Evolutionary conservation across 2,113 vertebrate species (phyloP), one percentile per base, ranked within the genome.

Genomic region (Leucopternis melanops): DNA sequence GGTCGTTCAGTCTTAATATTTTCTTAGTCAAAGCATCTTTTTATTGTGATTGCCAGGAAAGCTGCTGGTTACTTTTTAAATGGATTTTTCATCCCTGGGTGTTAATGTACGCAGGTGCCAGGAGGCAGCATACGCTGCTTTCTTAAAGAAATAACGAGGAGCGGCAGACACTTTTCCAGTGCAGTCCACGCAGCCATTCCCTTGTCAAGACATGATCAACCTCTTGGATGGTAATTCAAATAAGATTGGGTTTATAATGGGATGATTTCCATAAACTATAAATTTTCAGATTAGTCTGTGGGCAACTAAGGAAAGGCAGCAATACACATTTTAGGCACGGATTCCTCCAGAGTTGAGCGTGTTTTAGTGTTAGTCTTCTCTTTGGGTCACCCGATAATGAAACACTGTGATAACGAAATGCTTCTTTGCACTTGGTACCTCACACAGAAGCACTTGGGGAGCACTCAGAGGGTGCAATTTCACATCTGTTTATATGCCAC

Each of bases 61-160:
- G 26, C 16, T 47, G 34, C 10, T 73, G 58, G 34, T 74, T 75
- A 32, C 19, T 47, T 65, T 55, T 55, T 26, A 5, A 74, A 47
- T 27, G 11, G 22, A 47, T 38, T 82, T 81, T 81, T 80, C 15
- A 32, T 36, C 34, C 63, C 49, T 8, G 18, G 18, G 13, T 62
- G 8, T 50, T 61, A 62, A 65, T 0, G 2, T 23, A 31, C 0
- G 2, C 21, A 42, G 50, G 16, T 59, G 31, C 34, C 21, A 47
- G 38, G 44, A 47, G 34, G 29, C 32, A 81, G 19, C 34, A 36
- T 8, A 52, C 5, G 2, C 26, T 25, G 11, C 29, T 75, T 62
- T 54, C 62, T 40, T 81, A 50, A 63, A 55, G 55, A 50, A 62
- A 63, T 62, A 62, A 44, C 42, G 3, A 22, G 69, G 36, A 74